These are phyloP conservation scores for Macaca nemestrina DNA, from an alignment of 2,113 vertebrate genomes.

Conservation along the genomic window DNA sequence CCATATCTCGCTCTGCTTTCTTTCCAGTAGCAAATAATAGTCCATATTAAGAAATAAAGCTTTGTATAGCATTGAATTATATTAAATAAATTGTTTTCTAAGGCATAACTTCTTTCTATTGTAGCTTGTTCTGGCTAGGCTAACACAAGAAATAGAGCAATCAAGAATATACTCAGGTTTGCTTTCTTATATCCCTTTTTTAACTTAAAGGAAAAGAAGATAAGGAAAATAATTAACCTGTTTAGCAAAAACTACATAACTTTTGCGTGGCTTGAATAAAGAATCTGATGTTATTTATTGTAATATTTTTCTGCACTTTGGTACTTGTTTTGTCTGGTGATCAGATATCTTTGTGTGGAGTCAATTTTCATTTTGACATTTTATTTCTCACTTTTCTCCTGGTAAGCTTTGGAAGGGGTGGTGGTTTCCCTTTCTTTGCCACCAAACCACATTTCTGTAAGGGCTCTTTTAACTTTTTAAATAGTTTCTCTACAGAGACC, in stretches of 20 bases:
- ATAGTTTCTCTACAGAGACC: neutral
- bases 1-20: conserved; percentile 57
- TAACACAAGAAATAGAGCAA: conserved; percentile 72
- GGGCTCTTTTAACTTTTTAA: neutral
- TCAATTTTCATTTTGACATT: conserved; percentile 28
- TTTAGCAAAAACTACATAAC: neutral
- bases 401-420: neutral
- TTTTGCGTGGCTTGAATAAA: neutral
- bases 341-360: neutral
- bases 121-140: conserved; percentile 63
- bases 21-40: conserved; percentile 56
- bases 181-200: neutral
- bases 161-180: conserved; percentile 12
- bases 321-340: neutral
- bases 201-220: neutral
- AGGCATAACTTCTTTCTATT: conserved; percentile 69
- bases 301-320: neutral
- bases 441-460: neutral
- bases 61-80: conserved; percentile 68
- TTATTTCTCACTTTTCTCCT: neutral
- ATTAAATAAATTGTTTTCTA: conserved; percentile 77
- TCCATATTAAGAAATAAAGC: conserved; percentile 73
- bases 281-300: neutral
- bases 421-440: neutral
- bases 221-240: neutral